These are phyloP conservation scores for Arctia plantaginis DNA, from an alignment of 2,888 invertebrate genomes.

Conservation along the genomic window DNA sequence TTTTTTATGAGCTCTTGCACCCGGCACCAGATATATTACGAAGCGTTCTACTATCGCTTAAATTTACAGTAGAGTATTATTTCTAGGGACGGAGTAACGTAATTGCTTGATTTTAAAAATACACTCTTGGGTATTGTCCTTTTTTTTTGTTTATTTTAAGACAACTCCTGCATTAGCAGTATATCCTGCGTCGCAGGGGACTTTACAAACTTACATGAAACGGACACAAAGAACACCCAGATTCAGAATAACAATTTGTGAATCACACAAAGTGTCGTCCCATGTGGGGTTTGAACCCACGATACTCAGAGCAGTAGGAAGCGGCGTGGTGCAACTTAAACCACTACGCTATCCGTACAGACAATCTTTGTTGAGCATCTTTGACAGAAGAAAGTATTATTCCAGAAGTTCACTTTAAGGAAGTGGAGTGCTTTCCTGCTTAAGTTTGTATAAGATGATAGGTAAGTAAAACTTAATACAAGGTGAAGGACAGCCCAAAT, in stretches of 20 bases:
- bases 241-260: too few relatives aligned
- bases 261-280: too few relatives aligned
- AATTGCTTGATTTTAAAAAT: not conserved
- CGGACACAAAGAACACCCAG: too few relatives aligned
- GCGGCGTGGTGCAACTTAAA: too few relatives aligned
- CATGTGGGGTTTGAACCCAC: too few relatives aligned
- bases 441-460: not conserved
- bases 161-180: too few relatives aligned
- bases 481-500: too few relatives aligned
- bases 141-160: too few relatives aligned
- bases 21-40: not conserved
- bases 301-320: too few relatives aligned
- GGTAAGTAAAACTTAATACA: not conserved
- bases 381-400: not conserved
- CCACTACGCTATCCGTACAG: too few relatives aligned
- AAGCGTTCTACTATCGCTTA: not conserved
- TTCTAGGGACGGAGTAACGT: not conserved
- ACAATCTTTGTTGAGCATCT: not conserved
- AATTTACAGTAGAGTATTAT: slow-evolving; percentile 1
- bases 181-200: too few relatives aligned
- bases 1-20: slow-evolving; percentile 37
- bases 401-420: not conserved
- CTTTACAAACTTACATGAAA: too few relatives aligned
- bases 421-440: not conserved
- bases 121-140: not conserved